Percentiles rank a stretch among this genome's conserved stretches.
phyloP scores from a whole-genome alignment of 2,797 vertebrate species.

The Centropyge bicolor region DNA sequence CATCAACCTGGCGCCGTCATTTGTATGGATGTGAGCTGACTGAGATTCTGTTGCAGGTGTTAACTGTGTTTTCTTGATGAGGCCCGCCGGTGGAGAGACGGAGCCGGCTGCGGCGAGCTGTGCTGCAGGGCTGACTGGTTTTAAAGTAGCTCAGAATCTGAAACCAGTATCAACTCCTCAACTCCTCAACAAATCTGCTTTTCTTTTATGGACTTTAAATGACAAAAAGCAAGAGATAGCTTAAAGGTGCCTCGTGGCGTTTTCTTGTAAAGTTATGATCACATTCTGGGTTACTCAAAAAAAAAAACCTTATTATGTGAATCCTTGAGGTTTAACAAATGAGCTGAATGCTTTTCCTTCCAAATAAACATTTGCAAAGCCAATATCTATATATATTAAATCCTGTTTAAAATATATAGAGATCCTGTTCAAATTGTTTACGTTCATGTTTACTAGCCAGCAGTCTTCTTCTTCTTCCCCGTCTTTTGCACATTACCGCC shows the following conservation, averaged over 20 bases:
- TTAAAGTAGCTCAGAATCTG: background rate
- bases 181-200: background rate
- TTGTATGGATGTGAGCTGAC: conserved; percentile 31
- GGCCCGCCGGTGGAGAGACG: conserved; percentile 35
- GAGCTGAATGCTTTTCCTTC: too few relatives aligned
- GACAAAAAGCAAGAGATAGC: background rate
- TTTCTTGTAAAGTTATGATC: background rate
- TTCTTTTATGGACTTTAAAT: background rate
- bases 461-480: background rate
- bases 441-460: background rate
- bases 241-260: background rate
- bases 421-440: too few relatives aligned
- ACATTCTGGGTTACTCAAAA: background rate
- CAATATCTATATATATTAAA: too few relatives aligned
- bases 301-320: background rate
- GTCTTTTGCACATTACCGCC: too few relatives aligned
- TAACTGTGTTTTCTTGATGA: conserved; percentile 46
- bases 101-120: conserved; percentile 9
- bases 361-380: too few relatives aligned
- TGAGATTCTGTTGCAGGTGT: conserved; percentile 42
- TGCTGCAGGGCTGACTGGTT: conserved; percentile 45
- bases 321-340: too few relatives aligned
- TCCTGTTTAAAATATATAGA: too few relatives aligned
- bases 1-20: conserved; percentile 24
- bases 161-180: background rate